These are phyloP conservation scores for Onychomys torridus DNA, from an alignment of 2,797 vertebrate species.

Conservation along the genomic window DNA sequence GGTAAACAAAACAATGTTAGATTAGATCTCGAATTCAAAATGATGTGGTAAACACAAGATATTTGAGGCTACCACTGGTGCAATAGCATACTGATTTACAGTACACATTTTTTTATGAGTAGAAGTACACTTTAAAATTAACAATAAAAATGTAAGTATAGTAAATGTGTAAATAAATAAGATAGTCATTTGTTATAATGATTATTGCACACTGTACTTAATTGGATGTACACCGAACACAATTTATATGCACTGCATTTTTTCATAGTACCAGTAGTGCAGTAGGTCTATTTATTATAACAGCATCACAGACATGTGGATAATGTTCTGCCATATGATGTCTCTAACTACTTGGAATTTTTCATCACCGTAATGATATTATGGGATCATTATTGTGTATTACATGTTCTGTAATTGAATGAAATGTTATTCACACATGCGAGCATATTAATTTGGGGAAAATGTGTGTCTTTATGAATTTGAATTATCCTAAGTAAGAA, in stretches of 20 bases:
- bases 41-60: not conserved
- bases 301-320: not conserved
- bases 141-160: not conserved
- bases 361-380: not conserved
- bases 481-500: not conserved
- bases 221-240: not conserved
- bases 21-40: not conserved
- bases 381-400: not conserved
- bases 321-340: not conserved
- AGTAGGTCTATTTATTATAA: not conserved
- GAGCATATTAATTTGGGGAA: not conserved
- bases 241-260: not conserved
- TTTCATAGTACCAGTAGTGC: not conserved
- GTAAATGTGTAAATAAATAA: not conserved
- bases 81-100: not conserved
- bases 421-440: not conserved
- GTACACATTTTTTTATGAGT: not conserved
- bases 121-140: not conserved
- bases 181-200: not conserved
- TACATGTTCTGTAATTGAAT: not conserved
- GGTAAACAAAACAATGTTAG: not conserved
- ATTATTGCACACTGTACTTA: not conserved
- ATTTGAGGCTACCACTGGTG: not conserved
- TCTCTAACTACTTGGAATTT: not conserved
- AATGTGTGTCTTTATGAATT: not conserved